A percentile compares a stretch with the other conserved stretches of the same genome.
Conservation (phyloP, 2,888 invertebrate species). For the Cerceris rybyensis region DNA sequence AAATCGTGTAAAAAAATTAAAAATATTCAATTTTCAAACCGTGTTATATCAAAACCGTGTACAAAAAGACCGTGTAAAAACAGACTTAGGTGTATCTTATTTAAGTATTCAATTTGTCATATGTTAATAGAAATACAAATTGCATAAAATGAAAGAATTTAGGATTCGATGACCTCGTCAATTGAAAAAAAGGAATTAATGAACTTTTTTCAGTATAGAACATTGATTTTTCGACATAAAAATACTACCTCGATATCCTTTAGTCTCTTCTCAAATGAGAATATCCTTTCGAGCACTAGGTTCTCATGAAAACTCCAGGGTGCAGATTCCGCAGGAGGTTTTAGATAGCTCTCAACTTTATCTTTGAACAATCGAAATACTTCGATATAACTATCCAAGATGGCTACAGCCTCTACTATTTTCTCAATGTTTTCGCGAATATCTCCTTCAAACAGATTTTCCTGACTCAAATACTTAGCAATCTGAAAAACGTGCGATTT, state of each 20-base stretch:
- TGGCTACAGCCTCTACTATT: constrained; percentile 83
- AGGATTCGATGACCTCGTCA: no score
- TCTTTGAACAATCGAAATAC: constrained; percentile 84
- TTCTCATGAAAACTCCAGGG: constrained; percentile 89
- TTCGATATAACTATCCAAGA: constrained; percentile 83
- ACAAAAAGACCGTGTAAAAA: no score
- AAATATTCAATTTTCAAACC: no score
- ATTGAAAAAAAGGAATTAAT: no score
- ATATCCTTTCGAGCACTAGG: constrained; percentile 87
- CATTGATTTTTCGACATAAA: no score
- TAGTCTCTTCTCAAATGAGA: constrained; percentile 86
- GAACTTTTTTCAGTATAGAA: no score
- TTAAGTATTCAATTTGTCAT: no score
- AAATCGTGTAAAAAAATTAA: no score
- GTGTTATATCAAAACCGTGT: no score
- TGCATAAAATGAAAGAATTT: no score
- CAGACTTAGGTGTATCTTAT: no score
- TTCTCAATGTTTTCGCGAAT: constrained; percentile 88
- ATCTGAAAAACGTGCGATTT: constrained; percentile 79
- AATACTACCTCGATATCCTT: constrained; percentile 83
- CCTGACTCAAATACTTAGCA: constrained; percentile 88
- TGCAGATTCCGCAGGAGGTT: constrained; percentile 84
- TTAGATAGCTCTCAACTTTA: constrained; percentile 84
- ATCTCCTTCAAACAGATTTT: constrained; percentile 93
- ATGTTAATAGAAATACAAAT: no score